These are phyloP conservation scores for Microplitis demolitor DNA, from an alignment of 1,140 invertebrate genomes.

Conservation along the genomic window DNA sequence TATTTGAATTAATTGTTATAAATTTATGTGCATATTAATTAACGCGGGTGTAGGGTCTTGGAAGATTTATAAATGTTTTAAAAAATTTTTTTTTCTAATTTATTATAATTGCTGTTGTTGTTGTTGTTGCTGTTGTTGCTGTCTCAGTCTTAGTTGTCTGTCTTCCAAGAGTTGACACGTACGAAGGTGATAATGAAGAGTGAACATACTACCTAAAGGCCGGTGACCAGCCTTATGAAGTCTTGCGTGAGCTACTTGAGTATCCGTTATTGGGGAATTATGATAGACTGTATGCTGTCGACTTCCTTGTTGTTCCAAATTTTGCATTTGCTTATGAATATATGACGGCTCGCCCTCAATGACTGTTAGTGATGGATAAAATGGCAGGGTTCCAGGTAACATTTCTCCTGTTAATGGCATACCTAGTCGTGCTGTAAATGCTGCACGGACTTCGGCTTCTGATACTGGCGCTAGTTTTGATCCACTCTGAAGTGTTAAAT, in stretches of 20 bases:
- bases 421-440: conserved; percentile 72
- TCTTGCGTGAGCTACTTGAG: conserved; percentile 74
- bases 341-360: conserved; percentile 61
- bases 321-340: conserved; percentile 69
- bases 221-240: conserved; percentile 76
- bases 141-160: background rate
- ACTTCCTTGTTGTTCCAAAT: conserved; percentile 62
- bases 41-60: background rate
- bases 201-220: conserved; percentile 74
- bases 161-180: conserved; percentile 16
- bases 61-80: background rate
- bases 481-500: conserved; percentile 48
- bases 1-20: background rate
- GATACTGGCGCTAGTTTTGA: conserved; percentile 69
- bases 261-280: conserved; percentile 65
- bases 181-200: conserved; percentile 37
- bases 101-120: background rate
- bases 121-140: background rate
- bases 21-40: background rate
- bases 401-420: conserved; percentile 76
- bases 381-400: conserved; percentile 74
- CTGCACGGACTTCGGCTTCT: conserved; percentile 79
- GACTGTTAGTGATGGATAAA: conserved; percentile 75
- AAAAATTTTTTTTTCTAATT: background rate
- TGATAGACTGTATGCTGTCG: conserved; percentile 50